Evolutionary conservation across 2,113 vertebrate genomes (phyloP).

Genomic region (Pelecanoides urinatrix): DNA sequence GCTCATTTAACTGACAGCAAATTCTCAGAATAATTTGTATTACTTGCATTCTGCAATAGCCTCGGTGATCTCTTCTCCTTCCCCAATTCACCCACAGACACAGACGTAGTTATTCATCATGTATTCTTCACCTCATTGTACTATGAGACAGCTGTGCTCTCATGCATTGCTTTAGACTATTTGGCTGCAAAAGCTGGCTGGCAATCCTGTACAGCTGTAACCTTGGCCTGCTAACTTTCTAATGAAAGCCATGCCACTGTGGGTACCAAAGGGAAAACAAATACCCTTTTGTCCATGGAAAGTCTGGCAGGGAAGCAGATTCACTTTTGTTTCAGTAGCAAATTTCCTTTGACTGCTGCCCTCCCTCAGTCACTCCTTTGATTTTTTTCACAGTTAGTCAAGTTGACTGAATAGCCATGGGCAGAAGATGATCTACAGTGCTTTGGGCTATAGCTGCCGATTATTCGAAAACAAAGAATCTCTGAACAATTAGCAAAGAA

Average conservation of each 20-base stretch:
- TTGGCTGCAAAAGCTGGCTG: conserved; percentile 41
- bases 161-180: neutral
- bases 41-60: neutral
- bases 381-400: neutral
- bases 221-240: neutral
- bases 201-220: conserved; percentile 36
- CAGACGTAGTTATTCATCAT: neutral
- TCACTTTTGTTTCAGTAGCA: conserved; percentile 41
- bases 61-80: neutral
- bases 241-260: conserved; percentile 39
- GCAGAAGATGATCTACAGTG: neutral
- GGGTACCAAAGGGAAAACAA: conserved; percentile 38
- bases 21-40: conserved; percentile 6
- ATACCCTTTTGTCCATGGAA: conserved; percentile 20
- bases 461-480: neutral
- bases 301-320: neutral
- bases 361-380: neutral
- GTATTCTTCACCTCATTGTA: neutral
- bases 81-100: neutral
- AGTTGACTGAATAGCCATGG: neutral
- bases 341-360: conserved; percentile 4
- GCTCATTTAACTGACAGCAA: neutral
- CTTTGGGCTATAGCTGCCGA: neutral
- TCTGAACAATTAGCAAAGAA: neutral
- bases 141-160: conserved; percentile 22